A percentile compares a stretch with the other conserved stretches of the same genome.
phyloP scores from a whole-genome alignment of 2,888 invertebrate species.

The Erpobdella octoculata region DNA sequence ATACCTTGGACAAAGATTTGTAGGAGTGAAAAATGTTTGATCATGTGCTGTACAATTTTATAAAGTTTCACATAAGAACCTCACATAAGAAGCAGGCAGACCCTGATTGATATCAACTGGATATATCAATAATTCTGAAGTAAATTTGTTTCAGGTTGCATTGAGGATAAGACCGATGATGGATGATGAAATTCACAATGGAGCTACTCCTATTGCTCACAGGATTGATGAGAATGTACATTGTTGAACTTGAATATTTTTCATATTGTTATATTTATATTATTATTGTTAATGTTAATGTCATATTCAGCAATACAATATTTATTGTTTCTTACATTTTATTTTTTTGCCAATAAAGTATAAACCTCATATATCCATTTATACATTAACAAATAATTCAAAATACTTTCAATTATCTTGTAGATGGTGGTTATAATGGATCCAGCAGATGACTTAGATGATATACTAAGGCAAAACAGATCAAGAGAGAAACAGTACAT shows the following conservation, averaged over 20 bases:
- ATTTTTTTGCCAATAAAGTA: background rate
- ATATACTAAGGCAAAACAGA: slow-evolving; percentile 64
- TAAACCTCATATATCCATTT: background rate
- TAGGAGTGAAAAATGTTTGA: too few species aligned
- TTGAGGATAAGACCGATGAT: slow-evolving; percentile 79
- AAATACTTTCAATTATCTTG: background rate
- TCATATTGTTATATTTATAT: background rate
- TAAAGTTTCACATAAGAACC: too few species aligned
- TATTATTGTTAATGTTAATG: background rate
- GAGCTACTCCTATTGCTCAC: slow-evolving; percentile 65
- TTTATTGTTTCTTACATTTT: background rate
- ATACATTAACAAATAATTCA: background rate
- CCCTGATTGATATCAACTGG: too few species aligned
- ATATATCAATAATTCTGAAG: background rate
- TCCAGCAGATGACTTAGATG: slow-evolving; percentile 56
- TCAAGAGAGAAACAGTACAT: slow-evolving; percentile 72
- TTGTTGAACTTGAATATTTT: slow-evolving; percentile 8
- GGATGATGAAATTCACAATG: slow-evolving; percentile 60
- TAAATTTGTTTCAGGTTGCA: slow-evolving; percentile 63
- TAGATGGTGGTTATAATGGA: slow-evolving; percentile 67
- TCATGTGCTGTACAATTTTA: too few species aligned
- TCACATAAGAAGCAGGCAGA: too few species aligned
- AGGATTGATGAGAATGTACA: slow-evolving; percentile 70
- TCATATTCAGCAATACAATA: background rate
- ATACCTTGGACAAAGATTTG: too few species aligned